Conservation (phyloP, 2,888 invertebrate genomes). For the Serripes groenlandicus region DNA sequence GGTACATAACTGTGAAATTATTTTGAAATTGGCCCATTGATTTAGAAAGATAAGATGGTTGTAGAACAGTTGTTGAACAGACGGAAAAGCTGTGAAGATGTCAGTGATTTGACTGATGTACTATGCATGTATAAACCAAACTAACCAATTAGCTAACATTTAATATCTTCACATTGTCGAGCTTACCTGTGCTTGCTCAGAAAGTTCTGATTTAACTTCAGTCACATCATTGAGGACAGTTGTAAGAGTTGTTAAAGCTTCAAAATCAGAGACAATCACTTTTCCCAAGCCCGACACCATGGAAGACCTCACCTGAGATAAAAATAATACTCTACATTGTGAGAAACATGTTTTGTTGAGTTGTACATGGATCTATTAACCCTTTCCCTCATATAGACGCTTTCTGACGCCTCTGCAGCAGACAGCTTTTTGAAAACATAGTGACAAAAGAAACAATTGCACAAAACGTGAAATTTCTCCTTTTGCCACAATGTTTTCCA, state of each 20-base stretch:
- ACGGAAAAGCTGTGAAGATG: too few relatives aligned
- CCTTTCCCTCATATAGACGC: background rate
- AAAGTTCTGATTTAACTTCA: constrained; percentile 33
- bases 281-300: constrained; percentile 35
- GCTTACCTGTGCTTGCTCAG: constrained; percentile 55
- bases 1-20: too few relatives aligned
- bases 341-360: background rate
- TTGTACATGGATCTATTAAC: too few relatives aligned
- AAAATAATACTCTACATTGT: background rate
- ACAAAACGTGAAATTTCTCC: background rate
- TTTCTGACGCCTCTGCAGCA: background rate
- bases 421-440: background rate
- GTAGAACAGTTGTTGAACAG: too few relatives aligned
- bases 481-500: background rate
- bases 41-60: too few relatives aligned
- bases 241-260: constrained; percentile 27
- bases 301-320: constrained; percentile 40
- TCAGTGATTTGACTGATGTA: too few relatives aligned
- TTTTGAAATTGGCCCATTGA: too few relatives aligned
- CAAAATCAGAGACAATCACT: constrained; percentile 31
- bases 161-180: too few relatives aligned
- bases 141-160: too few relatives aligned
- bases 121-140: too few relatives aligned
- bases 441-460: background rate
- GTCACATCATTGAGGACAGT: constrained; percentile 44